These are phyloP conservation scores for Perizoma flavofasciatum DNA, from an alignment of 2,888 invertebrate species.

Conservation along the genomic window DNA sequence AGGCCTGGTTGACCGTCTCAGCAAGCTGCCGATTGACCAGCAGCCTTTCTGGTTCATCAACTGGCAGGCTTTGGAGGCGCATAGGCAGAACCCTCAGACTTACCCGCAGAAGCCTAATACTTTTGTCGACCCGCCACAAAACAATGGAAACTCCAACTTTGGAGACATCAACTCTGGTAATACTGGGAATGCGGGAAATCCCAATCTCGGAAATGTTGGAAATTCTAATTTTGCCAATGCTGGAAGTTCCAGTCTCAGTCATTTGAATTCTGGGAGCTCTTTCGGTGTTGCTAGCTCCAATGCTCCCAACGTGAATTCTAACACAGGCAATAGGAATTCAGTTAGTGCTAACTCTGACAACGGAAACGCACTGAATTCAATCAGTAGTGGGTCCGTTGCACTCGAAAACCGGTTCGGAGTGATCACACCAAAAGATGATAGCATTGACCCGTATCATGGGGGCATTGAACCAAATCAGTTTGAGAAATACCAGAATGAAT, in stretches of 20 bases:
- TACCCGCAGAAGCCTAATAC: conserved; percentile 62
- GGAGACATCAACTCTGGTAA: conserved; percentile 16
- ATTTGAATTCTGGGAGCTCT: conserved; percentile 1
- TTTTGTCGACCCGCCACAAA: conserved; percentile 47
- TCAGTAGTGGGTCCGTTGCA: neutral
- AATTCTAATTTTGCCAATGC: conserved; percentile 16
- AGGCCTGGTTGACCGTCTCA: conserved; percentile 85
- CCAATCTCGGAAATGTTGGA: conserved; percentile 11
- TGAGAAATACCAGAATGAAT: conserved; percentile 4
- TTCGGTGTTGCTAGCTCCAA: conserved; percentile 2
- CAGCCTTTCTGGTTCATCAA: conserved; percentile 90
- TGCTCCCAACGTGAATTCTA: conserved; percentile 3
- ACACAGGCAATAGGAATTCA: conserved; percentile 17
- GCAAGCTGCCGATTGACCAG: conserved; percentile 86
- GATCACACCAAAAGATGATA: conserved; percentile 14
- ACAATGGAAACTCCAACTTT: conserved; percentile 15
- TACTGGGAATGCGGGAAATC: conserved; percentile 4
- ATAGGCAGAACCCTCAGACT: conserved; percentile 72
- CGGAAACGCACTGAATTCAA: no score
- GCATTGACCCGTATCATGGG: conserved; percentile 15
- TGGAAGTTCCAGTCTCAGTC: no score
- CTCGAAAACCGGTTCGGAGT: conserved; percentile 14
- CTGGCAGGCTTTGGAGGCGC: conserved; percentile 85
- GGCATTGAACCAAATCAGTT: conserved; percentile 22
- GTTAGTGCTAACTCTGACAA: neutral